phyloP scores from a whole-genome alignment of 2,888 invertebrate species.

The Caenorhabditis sinica region DNA sequence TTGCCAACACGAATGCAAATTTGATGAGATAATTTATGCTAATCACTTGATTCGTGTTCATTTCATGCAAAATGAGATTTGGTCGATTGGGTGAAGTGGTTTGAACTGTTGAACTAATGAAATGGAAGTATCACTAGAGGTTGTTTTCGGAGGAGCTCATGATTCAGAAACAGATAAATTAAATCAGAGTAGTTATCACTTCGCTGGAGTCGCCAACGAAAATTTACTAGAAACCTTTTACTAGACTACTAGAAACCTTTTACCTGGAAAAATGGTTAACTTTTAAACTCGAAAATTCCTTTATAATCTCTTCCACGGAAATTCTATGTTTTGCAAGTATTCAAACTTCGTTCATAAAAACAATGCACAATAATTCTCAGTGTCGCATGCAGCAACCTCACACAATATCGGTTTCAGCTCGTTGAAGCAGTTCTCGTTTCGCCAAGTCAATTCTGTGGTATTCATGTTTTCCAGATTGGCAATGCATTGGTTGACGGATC shows the following conservation, averaged over 20 bases:
- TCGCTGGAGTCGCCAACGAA: too few relatives aligned
- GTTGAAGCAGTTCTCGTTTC: slow-evolving; percentile 44
- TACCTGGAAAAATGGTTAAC: too few relatives aligned
- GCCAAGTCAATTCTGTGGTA: slow-evolving; percentile 3
- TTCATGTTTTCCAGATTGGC: slow-evolving; percentile 3
- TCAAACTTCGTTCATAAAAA: neutral
- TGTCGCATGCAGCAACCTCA: slow-evolving; percentile 30
- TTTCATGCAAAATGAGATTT: slow-evolving; percentile 5
- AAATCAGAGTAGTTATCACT: too few relatives aligned
- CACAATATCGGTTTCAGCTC: slow-evolving; percentile 12
- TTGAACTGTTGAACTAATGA: slow-evolving; percentile 29
- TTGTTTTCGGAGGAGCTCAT: too few relatives aligned
- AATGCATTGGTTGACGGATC: slow-evolving; percentile 19
- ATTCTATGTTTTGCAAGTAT: too few relatives aligned
- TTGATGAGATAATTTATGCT: neutral
- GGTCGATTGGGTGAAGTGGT: slow-evolving; percentile 4
- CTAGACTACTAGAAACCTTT: too few relatives aligned
- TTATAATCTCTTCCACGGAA: too few relatives aligned
- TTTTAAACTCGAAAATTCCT: too few relatives aligned
- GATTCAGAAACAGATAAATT: too few relatives aligned
- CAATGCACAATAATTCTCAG: slow-evolving; percentile 37
- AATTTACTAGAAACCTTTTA: too few relatives aligned
- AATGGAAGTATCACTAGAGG: too few relatives aligned
- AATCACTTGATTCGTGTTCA: slow-evolving; percentile 4
- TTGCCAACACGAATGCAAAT: neutral